phyloP scores from a whole-genome alignment of 2,113 vertebrate genomes.

The Gallinago undulata region DNA sequence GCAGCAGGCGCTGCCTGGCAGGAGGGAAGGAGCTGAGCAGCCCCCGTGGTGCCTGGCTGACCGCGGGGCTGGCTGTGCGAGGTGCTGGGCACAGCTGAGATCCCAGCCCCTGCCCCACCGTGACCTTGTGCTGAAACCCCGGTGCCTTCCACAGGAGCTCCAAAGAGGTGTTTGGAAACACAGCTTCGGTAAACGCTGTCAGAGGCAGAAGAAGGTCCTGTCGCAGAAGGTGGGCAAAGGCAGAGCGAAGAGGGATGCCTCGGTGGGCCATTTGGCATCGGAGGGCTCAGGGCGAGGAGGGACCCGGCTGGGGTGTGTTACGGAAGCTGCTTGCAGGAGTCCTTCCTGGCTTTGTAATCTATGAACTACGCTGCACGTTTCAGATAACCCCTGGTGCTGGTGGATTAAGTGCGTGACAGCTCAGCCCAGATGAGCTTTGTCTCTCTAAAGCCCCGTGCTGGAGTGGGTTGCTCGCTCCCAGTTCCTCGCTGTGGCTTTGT shows the following conservation, averaged over 20 bases:
- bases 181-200: neutral
- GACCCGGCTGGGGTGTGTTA: fast-evolving
- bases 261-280: fast-evolving
- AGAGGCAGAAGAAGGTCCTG: neutral
- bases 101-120: fast-evolving
- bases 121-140: fast-evolving
- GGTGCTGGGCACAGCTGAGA: fast-evolving
- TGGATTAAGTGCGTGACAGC: neutral
- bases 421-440: neutral
- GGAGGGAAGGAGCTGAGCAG: neutral
- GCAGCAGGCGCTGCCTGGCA: fast-evolving
- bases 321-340: neutral
- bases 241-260: neutral
- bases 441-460: fast-evolving
- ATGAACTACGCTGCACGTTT: fast-evolving
- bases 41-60: fast-evolving
- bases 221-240: neutral
- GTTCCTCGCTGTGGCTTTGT: neutral
- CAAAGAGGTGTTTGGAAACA: fast-evolving
- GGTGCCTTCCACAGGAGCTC: neutral
- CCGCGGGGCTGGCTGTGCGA: fast-evolving
- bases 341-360: neutral
- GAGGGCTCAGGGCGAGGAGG: neutral
- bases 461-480: neutral
- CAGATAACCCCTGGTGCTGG: fast-evolving